These are phyloP conservation scores for Agapornis canus DNA, from an alignment of 2,797 vertebrate species.

Conservation along the genomic window DNA sequence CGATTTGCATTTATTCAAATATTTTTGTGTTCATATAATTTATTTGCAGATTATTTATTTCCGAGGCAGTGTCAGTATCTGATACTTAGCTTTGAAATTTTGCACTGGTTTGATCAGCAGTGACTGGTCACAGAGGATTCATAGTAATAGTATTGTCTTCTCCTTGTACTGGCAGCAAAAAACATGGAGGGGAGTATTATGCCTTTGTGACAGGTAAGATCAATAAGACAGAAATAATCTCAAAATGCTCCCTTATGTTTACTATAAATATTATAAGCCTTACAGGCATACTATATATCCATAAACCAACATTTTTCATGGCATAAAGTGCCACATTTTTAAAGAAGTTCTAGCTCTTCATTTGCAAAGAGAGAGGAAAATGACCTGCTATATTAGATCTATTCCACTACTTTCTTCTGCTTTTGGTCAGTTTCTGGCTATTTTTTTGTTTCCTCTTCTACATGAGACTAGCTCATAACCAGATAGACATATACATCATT, in stretches of 20 bases:
- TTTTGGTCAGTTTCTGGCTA: background rate
- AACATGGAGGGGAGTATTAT: background rate
- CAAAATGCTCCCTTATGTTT: background rate
- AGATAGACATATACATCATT: background rate
- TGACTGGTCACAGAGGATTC: background rate
- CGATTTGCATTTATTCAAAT: background rate
- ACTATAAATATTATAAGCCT: background rate
- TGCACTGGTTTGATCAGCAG: background rate
- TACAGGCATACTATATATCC: background rate
- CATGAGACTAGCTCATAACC: background rate
- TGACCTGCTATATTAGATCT: background rate
- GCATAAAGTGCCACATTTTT: background rate
- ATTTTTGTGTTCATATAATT: background rate
- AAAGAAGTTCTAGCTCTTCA: background rate
- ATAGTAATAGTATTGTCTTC: background rate
- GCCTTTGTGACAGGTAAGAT: background rate
- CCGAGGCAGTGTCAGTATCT: background rate
- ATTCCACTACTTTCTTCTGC: background rate
- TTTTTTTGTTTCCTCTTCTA: background rate
- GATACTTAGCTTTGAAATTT: background rate
- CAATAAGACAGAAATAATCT: background rate
- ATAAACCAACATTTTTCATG: background rate
- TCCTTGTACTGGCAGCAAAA: background rate
- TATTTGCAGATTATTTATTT: background rate
- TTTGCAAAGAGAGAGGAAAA: background rate